Evolutionary conservation across 2,113 vertebrate genomes (phyloP).

Genomic region (Calidris pugnax): DNA sequence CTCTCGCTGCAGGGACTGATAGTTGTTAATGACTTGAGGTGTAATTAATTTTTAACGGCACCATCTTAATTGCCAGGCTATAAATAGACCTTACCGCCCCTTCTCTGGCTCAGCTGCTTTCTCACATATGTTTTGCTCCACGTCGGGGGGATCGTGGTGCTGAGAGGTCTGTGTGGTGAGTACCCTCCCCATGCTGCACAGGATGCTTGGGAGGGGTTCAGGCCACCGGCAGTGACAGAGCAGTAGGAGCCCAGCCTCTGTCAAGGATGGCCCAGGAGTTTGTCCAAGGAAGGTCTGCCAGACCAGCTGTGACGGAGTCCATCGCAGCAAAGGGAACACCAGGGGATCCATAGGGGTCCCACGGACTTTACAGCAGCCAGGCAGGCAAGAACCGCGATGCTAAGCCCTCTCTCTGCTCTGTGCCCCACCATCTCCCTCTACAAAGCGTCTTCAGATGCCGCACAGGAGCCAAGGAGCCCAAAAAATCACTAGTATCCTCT

Average conservation of each 20-base stretch:
- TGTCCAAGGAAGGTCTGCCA: neutral
- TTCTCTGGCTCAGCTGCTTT: neutral
- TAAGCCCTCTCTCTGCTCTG: neutral
- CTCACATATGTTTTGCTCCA: neutral
- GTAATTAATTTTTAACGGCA: constrained; percentile 33
- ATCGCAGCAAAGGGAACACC: rapidly evolving
- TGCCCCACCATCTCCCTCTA: neutral
- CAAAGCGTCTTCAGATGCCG: neutral
- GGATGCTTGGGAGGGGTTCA: rapidly evolving
- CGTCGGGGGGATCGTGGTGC: rapidly evolving
- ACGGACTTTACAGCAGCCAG: neutral
- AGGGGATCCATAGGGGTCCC: rapidly evolving
- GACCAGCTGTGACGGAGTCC: neutral
- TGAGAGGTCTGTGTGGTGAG: rapidly evolving
- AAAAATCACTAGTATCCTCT: neutral
- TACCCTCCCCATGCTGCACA: rapidly evolving
- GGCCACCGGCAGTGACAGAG: rapidly evolving
- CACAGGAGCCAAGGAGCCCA: neutral
- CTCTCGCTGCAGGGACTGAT: neutral
- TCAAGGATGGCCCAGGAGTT: neutral
- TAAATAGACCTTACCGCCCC: neutral
- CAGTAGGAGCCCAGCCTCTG: neutral
- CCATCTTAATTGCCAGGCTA: neutral
- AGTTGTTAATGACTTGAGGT: neutral
- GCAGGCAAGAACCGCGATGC: neutral